A percentile compares a stretch with the other conserved stretches of the same genome.
Conservation (phyloP, 2,888 invertebrate species). For the Microdon myrmicae region DNA sequence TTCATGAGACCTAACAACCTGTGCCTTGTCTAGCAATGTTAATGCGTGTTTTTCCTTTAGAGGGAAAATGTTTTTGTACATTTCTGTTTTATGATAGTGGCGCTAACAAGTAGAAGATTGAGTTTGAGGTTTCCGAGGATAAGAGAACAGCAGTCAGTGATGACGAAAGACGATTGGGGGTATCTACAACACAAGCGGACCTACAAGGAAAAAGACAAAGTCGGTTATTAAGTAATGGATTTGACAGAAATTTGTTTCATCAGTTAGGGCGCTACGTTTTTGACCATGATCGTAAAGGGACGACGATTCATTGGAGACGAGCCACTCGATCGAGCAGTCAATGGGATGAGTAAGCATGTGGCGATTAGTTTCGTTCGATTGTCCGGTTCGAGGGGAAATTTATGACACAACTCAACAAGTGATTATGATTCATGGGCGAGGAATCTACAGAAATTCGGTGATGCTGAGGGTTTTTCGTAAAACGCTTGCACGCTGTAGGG, state of each 20-base stretch:
- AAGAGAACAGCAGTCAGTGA: slow-evolving; percentile 27
- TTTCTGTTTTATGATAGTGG: slow-evolving; percentile 28
- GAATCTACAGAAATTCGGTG: no score
- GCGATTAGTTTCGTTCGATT: slow-evolving; percentile 36
- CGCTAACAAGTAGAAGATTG: slow-evolving; percentile 33
- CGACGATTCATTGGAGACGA: not conserved
- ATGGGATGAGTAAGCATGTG: slow-evolving; percentile 44
- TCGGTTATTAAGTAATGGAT: slow-evolving; percentile 45
- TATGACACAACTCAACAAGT: no score
- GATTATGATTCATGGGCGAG: no score
- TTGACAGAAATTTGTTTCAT: slow-evolving; percentile 50
- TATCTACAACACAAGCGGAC: not conserved
- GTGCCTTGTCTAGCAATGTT: slow-evolving; percentile 17
- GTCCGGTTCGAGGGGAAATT: not conserved
- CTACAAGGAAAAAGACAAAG: slow-evolving; percentile 26
- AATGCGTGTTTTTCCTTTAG: slow-evolving; percentile 19
- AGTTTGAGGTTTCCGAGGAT: no score
- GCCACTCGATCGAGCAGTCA: slow-evolving; percentile 28
- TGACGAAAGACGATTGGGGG: slow-evolving; percentile 27
- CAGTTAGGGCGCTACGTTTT: slow-evolving; percentile 29
- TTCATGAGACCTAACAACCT: slow-evolving; percentile 17
- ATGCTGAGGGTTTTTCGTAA: no score
- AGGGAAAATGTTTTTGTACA: slow-evolving; percentile 5
- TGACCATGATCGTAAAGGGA: no score
- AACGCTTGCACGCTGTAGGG: no score